Evolutionary conservation across 2,888 invertebrate genomes (phyloP), one percentile per base, ranked within the genome.

Genomic region (Osmoderma eremita): DNA sequence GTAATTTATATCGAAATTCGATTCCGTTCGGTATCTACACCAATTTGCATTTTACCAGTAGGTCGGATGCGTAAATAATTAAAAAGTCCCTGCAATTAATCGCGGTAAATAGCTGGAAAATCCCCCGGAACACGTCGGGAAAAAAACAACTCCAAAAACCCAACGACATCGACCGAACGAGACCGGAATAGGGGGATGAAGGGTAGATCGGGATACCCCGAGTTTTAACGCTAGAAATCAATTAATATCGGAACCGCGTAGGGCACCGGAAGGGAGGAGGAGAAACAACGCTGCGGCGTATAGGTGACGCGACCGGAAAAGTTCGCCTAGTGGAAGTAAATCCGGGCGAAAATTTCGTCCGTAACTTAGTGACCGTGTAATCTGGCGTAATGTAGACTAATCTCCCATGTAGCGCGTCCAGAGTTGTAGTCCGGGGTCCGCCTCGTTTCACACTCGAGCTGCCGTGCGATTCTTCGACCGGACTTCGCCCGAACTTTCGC

Each of bases 381-480:
- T 77, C 78, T 74, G 70, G 73, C 76, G 74, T 76, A 75, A 76
- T 75, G 75, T 74, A 73, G 70, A 74, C 74, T 77, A 77, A 77
- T 77, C 77, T 76, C 70, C 72, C 73, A 73, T 74, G 76, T 76
- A 75, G 75, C 75, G 75, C 74, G 72, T 73, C 72, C 67, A 72
- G 45, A 61, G 36, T 10, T 13, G 18, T 36, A 36, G 18, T 73
- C 74, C 72, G 73, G 73, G 73, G 74, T 75, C 72, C 74, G 72
- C 71, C 77, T 77, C 77, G 77, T 78, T 78, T 78, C 77, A 76
- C 77, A 77, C 77, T 77, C 75, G 75, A 75, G 65, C 74, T 73
- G 63, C 63, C 69, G 68, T 15, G 17, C 12, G 73, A 75, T 71
- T 74, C 58, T 36, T 56, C 73, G 72, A 74, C 73, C 71, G 71